phyloP scores from a whole-genome alignment of 1,140 invertebrate species.

The Diabrotica undecimpunctata region DNA sequence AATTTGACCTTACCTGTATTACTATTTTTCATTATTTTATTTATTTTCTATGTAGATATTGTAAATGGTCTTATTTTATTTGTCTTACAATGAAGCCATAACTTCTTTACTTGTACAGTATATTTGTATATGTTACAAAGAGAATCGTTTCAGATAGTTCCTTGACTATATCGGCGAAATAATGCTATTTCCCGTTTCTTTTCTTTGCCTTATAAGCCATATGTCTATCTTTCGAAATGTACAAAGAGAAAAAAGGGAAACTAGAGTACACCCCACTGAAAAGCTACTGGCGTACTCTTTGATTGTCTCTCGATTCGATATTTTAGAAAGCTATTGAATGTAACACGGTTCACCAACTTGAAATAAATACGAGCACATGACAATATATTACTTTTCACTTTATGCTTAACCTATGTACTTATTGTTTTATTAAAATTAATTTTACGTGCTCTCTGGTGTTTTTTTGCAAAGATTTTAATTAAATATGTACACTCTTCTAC shows the following conservation, averaged over 20 bases:
- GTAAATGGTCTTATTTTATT: too few relatives aligned
- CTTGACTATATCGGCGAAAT: neutral
- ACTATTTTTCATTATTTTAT: too few relatives aligned
- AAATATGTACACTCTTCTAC: too few relatives aligned
- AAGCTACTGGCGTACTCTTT: neutral
- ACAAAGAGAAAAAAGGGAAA: neutral
- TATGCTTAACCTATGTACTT: too few relatives aligned
- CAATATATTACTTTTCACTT: neutral
- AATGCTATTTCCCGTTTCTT: neutral
- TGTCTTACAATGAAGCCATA: too few relatives aligned
- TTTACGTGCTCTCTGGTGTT: too few relatives aligned
- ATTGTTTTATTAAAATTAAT: too few relatives aligned
- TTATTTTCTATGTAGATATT: too few relatives aligned
- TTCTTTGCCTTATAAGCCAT: slow-evolving; percentile 1
- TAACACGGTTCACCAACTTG: neutral
- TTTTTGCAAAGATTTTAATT: too few relatives aligned
- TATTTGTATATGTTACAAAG: too few relatives aligned
- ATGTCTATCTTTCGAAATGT: neutral
- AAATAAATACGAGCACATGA: neutral
- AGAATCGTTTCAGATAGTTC: neutral
- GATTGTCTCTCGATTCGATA: slow-evolving; percentile 2
- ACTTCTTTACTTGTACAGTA: too few relatives aligned
- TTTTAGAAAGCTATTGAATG: slow-evolving; percentile 1
- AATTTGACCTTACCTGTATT: too few relatives aligned
- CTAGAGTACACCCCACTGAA: neutral